Evolutionary conservation across 2,113 vertebrate genomes (phyloP).

Genomic region (Ictidomys tridecemlineatus): DNA sequence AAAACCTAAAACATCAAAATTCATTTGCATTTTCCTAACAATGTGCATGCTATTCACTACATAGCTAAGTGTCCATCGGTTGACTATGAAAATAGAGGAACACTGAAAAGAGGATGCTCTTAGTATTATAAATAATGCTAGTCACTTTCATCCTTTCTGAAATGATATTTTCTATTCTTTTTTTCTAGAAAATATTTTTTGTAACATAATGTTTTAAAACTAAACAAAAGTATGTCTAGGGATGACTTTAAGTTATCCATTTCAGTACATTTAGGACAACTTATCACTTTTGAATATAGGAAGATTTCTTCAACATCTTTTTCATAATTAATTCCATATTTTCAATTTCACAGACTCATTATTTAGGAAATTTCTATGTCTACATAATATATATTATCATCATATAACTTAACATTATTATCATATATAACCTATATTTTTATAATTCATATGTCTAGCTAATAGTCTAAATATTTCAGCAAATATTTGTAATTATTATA

Average conservation of each 20-base stretch:
- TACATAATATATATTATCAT: not conserved
- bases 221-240: not conserved
- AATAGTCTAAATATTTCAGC: not conserved
- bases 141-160: not conserved
- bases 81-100: not conserved
- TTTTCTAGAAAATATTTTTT: not conserved
- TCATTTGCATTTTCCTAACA: not conserved
- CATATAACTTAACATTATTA: not conserved
- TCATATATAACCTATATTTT: not conserved
- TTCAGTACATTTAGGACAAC: not conserved
- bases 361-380: not conserved
- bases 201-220: not conserved
- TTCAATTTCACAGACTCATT: not conserved
- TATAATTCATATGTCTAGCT: not conserved
- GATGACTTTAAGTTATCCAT: not conserved
- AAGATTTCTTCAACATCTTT: not conserved
- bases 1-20: not conserved
- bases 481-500: not conserved
- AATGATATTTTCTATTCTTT: not conserved
- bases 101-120: not conserved
- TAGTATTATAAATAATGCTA: not conserved
- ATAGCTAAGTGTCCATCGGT: not conserved
- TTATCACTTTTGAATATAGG: not conserved
- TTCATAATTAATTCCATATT: not conserved
- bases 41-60: not conserved